Base-by-base conservation (phyloP, 2,797 vertebrate species). In the Anguilla marmorata region DNA sequence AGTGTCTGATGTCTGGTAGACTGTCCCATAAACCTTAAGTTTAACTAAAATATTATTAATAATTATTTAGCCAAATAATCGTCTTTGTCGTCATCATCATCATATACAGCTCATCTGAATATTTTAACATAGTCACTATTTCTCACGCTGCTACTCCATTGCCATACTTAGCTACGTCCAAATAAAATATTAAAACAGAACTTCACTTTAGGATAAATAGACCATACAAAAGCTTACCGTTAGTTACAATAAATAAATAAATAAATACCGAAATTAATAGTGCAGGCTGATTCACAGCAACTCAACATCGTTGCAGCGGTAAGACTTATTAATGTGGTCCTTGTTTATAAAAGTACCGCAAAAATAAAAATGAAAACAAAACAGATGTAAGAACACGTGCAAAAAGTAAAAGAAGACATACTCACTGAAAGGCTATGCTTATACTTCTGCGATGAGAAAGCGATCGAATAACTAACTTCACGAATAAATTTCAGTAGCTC, bases 401-500 rank as follows among this genome's bases (percentile, higher is more conserved):
- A 21, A 19, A 45, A 79, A 60, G 37, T 41, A 45, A 79, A 45
- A 7, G 19, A 41, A 41, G 33, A 72, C n/a, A 72, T 27, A 79
- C 74, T 79, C 41, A 79, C 74, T 79, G 33, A 79, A 33, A 16
- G 5, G 33, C 37, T 79, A 37, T 41, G 1, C 30, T 37, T 74
- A 1, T 2, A 14, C 74, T 11, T 41, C 69, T 30, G 27, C 30
- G 8, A 33, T 30, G 27, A 16, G 8, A 74, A 74, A 30, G 69
- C 30, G 27, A 69, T n/a, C 7, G 4, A n/a, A 83, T 37, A 37
- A 37, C 37, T 48, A 76, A 84, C 54, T 85, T 52, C 76, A 69
- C 63, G n/a, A 56, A 63, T 30, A 12, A 37, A 86, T 85, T 50
- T 45, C 85, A 74, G 33, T 88, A 37, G 19, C 84, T 60, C 21